Conservation (phyloP, 1,140 invertebrate genomes). For the Theocolax elegans region DNA sequence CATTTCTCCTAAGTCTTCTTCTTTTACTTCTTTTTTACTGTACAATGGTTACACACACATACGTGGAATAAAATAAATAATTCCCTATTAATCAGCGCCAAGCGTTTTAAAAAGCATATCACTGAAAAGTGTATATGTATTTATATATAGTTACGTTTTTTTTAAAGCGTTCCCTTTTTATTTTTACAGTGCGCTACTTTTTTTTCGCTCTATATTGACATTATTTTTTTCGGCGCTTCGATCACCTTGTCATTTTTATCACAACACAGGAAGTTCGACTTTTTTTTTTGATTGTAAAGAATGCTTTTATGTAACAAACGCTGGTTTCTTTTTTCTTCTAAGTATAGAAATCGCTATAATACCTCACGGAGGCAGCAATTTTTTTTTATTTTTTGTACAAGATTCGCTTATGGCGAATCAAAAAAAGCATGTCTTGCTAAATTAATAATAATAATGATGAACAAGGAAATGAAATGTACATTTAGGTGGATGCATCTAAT, state of each 20-base stretch:
- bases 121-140: no score
- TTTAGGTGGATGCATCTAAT: conserved; percentile 51
- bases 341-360: conserved; percentile 30
- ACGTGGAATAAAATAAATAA: conserved; percentile 29
- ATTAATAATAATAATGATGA: background rate
- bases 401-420: conserved; percentile 17
- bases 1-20: conserved; percentile 6
- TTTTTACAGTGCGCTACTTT: conserved; percentile 25
- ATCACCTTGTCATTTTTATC: conserved; percentile 42
- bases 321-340: conserved; percentile 20
- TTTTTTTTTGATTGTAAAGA: conserved; percentile 36
- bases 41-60: conserved; percentile 31
- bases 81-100: background rate
- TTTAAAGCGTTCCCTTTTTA: background rate
- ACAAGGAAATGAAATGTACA: conserved; percentile 11
- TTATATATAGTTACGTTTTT: no score
- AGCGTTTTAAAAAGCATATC: no score
- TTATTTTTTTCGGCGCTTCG: conserved; percentile 38
- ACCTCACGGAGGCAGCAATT: conserved; percentile 36
- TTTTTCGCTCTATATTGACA: conserved; percentile 23
- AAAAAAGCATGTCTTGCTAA: background rate
- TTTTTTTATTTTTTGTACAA: conserved; percentile 35
- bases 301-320: conserved; percentile 28
- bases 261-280: conserved; percentile 40
- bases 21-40: background rate